Conservation (phyloP, 2,113 vertebrate genomes). For the Pseudorasbora parva region DNA sequence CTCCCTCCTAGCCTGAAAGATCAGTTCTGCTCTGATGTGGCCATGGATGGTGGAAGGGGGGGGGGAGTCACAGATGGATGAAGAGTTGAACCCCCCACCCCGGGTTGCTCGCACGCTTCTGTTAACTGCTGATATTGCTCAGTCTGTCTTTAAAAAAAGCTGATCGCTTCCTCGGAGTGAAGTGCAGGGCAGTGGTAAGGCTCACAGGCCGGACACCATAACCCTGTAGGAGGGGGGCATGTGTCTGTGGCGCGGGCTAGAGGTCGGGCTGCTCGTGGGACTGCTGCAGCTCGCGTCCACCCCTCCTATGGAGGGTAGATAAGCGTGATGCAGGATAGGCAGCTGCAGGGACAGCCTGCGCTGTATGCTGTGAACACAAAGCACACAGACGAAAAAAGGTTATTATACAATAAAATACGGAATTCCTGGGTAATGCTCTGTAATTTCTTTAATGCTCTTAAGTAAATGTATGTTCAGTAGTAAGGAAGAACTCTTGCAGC, state of each 20-base stretch:
- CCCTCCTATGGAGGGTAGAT: conserved; percentile 97
- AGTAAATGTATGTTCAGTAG: not conserved
- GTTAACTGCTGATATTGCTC: conserved; percentile 62
- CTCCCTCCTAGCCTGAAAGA: conserved; percentile 46
- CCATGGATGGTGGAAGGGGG: conserved; percentile 39
- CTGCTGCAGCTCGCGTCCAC: conserved; percentile 97
- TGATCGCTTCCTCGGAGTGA: conserved; percentile 61
- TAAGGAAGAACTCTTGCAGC: not conserved
- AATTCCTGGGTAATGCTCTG: no score
- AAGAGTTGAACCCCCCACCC: conserved; percentile 45
- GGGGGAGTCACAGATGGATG: conserved; percentile 52
- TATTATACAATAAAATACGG: not conserved
- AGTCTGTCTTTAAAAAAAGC: conserved; percentile 70
- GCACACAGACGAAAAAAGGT: not conserved
- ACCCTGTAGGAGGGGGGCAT: conserved; percentile 98
- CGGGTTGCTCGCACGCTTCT: conserved; percentile 55
- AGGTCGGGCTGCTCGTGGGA: conserved; percentile 91
- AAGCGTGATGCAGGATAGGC: conserved; percentile 97
- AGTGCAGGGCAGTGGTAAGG: conserved; percentile 53
- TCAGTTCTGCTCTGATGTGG: conserved; percentile 65
- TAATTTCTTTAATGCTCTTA: not conserved
- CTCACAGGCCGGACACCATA: conserved; percentile 98
- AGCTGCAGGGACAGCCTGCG: conserved; percentile 97
- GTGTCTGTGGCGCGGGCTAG: conserved; percentile 97
- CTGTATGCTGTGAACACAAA: conserved; percentile 86